Conservation (phyloP, 2,888 invertebrate genomes). For the Ophonus ardosiacus region DNA sequence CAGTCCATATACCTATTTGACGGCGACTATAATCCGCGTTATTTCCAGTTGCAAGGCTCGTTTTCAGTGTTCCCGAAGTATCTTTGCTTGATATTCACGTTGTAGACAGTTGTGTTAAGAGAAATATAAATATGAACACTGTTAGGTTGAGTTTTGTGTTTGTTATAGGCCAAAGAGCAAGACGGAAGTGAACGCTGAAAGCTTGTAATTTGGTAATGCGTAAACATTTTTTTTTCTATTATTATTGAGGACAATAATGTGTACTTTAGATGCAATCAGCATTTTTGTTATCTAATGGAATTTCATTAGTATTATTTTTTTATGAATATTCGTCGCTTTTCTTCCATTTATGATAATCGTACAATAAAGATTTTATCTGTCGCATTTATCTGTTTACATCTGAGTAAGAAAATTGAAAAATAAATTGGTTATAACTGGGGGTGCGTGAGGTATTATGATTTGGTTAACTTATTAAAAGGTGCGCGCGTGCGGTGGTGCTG, state of each 20-base stretch:
- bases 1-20: too few species aligned
- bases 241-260: not conserved
- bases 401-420: conserved; percentile 58
- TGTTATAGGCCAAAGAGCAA: too few species aligned
- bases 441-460: conserved; percentile 59
- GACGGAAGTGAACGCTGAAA: too few species aligned
- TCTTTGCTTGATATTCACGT: too few species aligned
- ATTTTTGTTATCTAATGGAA: not conserved
- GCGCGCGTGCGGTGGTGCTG: conserved; percentile 3
- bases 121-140: too few species aligned
- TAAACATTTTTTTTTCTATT: too few species aligned
- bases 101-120: too few species aligned
- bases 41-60: too few species aligned
- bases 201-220: too few species aligned
- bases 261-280: not conserved
- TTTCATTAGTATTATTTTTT: conserved; percentile 17
- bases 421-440: conserved; percentile 50
- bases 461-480: conserved; percentile 60
- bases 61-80: too few species aligned
- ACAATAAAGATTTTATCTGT: conserved; percentile 25
- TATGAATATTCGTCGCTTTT: conserved; percentile 4
- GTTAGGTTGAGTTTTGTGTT: too few species aligned
- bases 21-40: too few species aligned
- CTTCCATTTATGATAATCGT: conserved; percentile 25
- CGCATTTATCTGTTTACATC: conserved; percentile 57